These are phyloP conservation scores for Eulithis testata DNA, from an alignment of 2,888 invertebrate species.

Conservation along the genomic window DNA sequence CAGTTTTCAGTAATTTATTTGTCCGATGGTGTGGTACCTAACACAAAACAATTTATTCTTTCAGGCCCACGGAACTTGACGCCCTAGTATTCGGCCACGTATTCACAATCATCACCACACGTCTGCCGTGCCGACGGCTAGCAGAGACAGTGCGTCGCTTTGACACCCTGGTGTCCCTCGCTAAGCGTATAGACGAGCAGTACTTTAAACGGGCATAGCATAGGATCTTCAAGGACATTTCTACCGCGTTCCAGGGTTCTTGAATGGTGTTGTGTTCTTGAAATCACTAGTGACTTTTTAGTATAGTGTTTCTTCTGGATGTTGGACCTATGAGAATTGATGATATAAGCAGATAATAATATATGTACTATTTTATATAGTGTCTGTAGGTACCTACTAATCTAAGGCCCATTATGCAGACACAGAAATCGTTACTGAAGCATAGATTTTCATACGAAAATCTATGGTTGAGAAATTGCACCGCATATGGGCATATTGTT, in stretches of 20 bases:
- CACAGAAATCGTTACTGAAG: no score
- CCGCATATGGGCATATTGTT: no score
- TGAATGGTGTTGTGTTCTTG: slow-evolving; percentile 49
- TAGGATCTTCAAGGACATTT: slow-evolving; percentile 77
- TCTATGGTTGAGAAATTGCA: no score
- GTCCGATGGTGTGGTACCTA: no score
- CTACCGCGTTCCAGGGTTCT: slow-evolving; percentile 73
- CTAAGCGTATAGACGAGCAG: slow-evolving; percentile 92
- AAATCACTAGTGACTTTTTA: not conserved
- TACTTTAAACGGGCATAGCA: slow-evolving; percentile 87
- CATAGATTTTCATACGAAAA: no score
- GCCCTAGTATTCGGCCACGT: slow-evolving; percentile 98
- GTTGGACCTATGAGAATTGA: no score
- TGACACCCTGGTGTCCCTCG: slow-evolving; percentile 91
- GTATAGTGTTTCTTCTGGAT: not conserved
- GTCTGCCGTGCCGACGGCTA: slow-evolving; percentile 92
- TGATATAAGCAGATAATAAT: no score
- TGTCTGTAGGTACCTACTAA: no score
- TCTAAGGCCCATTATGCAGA: no score
- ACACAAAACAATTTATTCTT: not conserved
- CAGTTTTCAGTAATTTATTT: not conserved
- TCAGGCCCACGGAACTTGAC: slow-evolving; percentile 96
- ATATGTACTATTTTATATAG: no score
- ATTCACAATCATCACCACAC: slow-evolving; percentile 96
- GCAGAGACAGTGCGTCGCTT: slow-evolving; percentile 92